Conservation (phyloP, 1,140 invertebrate genomes). For the Platyura marginata region DNA sequence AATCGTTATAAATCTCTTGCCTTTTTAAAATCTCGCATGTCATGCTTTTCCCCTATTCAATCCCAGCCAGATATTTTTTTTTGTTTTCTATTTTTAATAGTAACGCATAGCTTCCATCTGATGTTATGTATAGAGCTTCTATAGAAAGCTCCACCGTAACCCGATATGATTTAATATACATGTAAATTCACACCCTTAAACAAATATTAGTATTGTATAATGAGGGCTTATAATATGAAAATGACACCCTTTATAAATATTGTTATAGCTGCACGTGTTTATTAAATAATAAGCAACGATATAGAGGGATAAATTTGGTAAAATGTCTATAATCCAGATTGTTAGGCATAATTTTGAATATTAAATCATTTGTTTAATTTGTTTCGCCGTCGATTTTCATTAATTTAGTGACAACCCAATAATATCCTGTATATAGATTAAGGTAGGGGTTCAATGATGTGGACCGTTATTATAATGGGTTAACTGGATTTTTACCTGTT, state of each 20-base stretch:
- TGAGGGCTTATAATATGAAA: background rate
- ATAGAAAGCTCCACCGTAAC: background rate
- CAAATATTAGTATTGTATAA: background rate
- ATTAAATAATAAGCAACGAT: conserved; percentile 1
- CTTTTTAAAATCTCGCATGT: background rate
- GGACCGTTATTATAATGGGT: too few relatives aligned
- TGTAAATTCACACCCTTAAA: conserved; percentile 3
- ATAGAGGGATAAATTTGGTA: background rate
- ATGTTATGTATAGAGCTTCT: too few relatives aligned
- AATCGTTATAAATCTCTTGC: background rate
- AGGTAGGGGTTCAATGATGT: too few relatives aligned
- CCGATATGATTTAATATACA: conserved; percentile 3
- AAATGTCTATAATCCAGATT: background rate
- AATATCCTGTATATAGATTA: background rate
- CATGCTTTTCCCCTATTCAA: background rate
- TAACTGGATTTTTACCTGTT: too few relatives aligned
- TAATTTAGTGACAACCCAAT: background rate
- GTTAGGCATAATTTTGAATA: background rate
- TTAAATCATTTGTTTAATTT: background rate
- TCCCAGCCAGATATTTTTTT: background rate
- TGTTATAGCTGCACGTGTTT: background rate
- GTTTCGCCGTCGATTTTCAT: too few relatives aligned
- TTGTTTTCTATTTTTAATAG: too few relatives aligned
- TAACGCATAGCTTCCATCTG: too few relatives aligned
- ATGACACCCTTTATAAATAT: conserved; percentile 1